Conservation (phyloP, 2,113 vertebrate species). For the Sylvia atricapilla region DNA sequence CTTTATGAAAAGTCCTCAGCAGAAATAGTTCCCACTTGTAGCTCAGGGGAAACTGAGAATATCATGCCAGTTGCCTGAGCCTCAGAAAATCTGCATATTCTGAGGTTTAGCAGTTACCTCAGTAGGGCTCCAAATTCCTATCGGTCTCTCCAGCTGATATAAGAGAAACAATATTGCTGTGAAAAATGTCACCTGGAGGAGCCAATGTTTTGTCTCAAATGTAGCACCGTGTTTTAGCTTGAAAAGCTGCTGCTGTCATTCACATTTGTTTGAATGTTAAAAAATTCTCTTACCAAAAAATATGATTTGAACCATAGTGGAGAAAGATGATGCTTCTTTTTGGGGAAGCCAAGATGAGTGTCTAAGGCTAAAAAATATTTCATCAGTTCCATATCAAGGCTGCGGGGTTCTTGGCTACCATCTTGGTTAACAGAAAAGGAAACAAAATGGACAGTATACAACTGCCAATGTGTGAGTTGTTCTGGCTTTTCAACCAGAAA, state of each 20-base stretch:
- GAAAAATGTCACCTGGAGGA: neutral
- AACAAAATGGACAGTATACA: neutral
- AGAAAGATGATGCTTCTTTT: neutral
- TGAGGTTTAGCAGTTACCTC: neutral
- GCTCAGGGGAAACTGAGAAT: neutral
- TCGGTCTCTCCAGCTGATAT: neutral
- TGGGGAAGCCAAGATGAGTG: neutral
- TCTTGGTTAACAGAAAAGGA: neutral
- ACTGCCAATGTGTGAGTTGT: neutral
- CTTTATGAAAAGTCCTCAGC: neutral
- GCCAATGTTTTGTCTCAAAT: neutral
- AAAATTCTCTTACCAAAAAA: neutral
- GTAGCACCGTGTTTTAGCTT: accelerated
- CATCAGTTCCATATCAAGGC: neutral
- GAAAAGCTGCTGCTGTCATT: neutral
- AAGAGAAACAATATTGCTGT: neutral
- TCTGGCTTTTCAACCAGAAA: neutral
- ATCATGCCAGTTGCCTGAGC: neutral
- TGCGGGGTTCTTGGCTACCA: neutral
- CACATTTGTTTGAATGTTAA: neutral
- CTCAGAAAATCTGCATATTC: neutral
- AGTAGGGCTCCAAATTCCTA: neutral
- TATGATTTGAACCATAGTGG: neutral
- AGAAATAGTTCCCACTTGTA: neutral
- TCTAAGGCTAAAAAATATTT: neutral